Evolutionary conservation across 2,113 vertebrate species (phyloP).

Genomic region (Rhegmatorhina hoffmannsi): DNA sequence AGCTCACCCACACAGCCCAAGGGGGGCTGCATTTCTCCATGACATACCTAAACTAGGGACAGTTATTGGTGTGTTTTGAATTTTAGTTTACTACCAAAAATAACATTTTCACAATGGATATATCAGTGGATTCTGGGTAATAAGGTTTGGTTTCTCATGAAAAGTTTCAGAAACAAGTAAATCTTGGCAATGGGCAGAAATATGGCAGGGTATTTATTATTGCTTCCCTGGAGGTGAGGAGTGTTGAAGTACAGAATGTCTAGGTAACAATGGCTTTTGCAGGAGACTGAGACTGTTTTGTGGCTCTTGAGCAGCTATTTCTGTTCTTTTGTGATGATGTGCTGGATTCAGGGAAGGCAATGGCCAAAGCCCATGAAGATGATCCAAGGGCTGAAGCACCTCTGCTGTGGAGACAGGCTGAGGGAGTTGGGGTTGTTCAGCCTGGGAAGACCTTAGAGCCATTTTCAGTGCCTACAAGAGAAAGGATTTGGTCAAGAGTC

Average conservation of each 20-base stretch:
- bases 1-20: background rate
- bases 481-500: background rate
- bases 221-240: background rate
- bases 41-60: background rate
- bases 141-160: background rate
- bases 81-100: background rate
- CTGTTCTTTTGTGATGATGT: background rate
- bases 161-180: background rate
- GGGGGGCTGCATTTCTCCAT: background rate
- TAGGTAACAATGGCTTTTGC: background rate
- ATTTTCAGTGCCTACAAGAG: background rate
- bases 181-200: background rate
- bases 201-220: background rate
- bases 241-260: background rate
- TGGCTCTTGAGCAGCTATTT: rapidly evolving
- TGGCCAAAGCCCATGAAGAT: background rate
- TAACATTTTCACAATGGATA: background rate
- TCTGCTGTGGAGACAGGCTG: background rate
- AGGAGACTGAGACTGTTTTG: background rate
- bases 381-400: background rate
- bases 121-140: background rate
- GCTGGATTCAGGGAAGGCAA: background rate
- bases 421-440: background rate
- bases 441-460: background rate
- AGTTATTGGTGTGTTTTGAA: background rate